Conservation (phyloP, 2,113 vertebrate species). For the Corythornis madagascariensis region DNA sequence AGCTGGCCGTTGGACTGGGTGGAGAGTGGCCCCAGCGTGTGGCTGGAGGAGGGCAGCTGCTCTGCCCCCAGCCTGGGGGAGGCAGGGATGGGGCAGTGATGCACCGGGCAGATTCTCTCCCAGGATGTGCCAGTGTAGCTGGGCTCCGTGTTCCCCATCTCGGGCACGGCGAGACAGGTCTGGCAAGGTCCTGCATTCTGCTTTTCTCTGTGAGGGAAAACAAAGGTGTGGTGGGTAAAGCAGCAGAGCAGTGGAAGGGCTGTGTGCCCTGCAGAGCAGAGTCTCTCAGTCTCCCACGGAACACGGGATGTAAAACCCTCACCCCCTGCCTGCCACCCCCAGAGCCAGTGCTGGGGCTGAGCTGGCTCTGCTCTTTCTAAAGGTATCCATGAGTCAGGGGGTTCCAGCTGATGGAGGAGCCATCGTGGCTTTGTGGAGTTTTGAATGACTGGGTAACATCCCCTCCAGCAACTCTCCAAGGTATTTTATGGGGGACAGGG, state of each 20-base stretch:
- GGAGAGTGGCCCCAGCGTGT: conserved; percentile 37
- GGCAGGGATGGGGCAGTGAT: conserved; percentile 74
- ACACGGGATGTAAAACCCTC: background rate
- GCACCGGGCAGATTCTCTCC: conserved; percentile 75
- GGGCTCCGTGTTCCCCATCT: conserved; percentile 53
- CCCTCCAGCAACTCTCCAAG: background rate
- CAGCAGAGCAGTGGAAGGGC: background rate
- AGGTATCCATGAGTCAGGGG: background rate
- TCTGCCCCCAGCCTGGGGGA: conserved; percentile 45
- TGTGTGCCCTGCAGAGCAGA: background rate
- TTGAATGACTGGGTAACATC: background rate
- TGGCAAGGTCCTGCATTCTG: conserved; percentile 62
- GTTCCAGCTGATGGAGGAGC: background rate
- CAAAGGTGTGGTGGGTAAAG: background rate
- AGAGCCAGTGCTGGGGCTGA: background rate
- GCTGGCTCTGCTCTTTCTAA: background rate
- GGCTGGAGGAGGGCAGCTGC: conserved; percentile 57
- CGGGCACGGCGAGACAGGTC: conserved; percentile 61
- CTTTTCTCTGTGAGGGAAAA: conserved; percentile 48
- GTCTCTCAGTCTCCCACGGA: background rate
- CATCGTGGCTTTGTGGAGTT: background rate
- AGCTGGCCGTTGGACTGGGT: conserved; percentile 73
- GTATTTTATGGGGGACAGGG: background rate
- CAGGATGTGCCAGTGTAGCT: conserved; percentile 62
- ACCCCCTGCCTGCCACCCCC: background rate